phyloP scores from a whole-genome alignment of 2,797 vertebrate genomes.

The Zalophus californianus region DNA sequence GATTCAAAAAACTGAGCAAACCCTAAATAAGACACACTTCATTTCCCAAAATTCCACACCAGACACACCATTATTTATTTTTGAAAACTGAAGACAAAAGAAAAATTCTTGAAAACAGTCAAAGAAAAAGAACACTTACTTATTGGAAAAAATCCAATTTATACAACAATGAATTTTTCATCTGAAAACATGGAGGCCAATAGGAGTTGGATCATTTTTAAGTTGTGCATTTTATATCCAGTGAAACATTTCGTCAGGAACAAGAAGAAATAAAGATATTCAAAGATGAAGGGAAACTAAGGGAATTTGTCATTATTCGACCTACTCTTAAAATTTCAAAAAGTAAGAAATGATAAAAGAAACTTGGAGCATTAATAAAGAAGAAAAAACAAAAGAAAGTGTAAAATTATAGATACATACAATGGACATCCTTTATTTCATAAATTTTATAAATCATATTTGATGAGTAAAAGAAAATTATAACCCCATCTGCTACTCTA shows the following conservation, averaged over 20 bases:
- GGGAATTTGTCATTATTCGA: background rate
- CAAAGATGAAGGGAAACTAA: background rate
- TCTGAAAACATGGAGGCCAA: background rate
- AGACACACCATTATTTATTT: background rate
- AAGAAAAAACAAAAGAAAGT: background rate
- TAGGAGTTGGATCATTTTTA: background rate
- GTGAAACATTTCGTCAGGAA: background rate
- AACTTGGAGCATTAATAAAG: background rate
- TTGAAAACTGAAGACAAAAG: background rate
- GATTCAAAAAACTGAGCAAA: background rate
- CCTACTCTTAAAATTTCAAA: background rate
- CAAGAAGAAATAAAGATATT: slow-evolving; percentile 9
- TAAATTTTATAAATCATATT: background rate
- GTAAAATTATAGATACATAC: background rate
- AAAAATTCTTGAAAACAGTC: background rate
- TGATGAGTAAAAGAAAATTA: background rate
- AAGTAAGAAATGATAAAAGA: background rate
- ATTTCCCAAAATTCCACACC: background rate
- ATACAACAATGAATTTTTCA: background rate
- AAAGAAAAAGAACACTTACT: background rate
- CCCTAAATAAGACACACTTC: background rate
- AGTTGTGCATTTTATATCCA: background rate
- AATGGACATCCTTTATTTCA: background rate
- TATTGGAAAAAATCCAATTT: background rate
- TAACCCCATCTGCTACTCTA: background rate